A percentile compares a stretch with the other conserved stretches of the same genome.
phyloP scores from a whole-genome alignment of 2,888 invertebrate genomes.

The Epistrophella euchroma region DNA sequence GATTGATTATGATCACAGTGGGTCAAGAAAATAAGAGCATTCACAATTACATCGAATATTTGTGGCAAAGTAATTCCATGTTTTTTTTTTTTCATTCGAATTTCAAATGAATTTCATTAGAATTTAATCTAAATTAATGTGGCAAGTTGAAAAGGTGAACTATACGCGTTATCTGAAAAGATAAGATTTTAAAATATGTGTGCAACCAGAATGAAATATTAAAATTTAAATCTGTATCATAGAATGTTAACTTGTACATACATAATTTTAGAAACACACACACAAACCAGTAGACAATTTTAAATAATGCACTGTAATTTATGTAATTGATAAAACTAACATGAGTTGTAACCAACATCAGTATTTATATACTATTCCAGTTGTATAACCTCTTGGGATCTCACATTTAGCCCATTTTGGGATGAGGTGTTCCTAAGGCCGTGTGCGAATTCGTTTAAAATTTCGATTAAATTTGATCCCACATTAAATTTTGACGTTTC shows the following conservation, averaged over 20 bases:
- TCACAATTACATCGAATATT: constrained; percentile 24
- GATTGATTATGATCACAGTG: constrained; percentile 35
- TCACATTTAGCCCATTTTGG: too few relatives aligned
- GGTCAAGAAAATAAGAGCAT: constrained; percentile 55
- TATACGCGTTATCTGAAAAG: constrained; percentile 61
- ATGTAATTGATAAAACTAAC: too few relatives aligned
- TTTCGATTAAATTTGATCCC: too few relatives aligned
- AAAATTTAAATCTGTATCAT: neutral
- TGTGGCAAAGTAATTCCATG: neutral
- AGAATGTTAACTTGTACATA: too few relatives aligned
- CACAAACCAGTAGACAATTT: neutral
- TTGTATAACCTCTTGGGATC: too few relatives aligned
- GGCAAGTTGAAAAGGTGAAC: constrained; percentile 58
- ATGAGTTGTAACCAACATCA: too few relatives aligned
- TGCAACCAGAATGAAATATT: constrained; percentile 12
- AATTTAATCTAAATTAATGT: constrained; percentile 56
- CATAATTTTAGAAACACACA: too few relatives aligned
- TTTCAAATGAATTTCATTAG: constrained; percentile 25
- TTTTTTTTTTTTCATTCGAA: neutral
- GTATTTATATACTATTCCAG: too few relatives aligned
- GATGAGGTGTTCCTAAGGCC: too few relatives aligned
- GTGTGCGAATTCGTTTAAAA: too few relatives aligned
- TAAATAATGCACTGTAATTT: neutral
- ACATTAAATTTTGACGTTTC: too few relatives aligned
- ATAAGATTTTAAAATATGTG: constrained; percentile 35